Evolutionary conservation across 2,888 invertebrate species (phyloP).

Genomic region (Meghimatium bilineatum): DNA sequence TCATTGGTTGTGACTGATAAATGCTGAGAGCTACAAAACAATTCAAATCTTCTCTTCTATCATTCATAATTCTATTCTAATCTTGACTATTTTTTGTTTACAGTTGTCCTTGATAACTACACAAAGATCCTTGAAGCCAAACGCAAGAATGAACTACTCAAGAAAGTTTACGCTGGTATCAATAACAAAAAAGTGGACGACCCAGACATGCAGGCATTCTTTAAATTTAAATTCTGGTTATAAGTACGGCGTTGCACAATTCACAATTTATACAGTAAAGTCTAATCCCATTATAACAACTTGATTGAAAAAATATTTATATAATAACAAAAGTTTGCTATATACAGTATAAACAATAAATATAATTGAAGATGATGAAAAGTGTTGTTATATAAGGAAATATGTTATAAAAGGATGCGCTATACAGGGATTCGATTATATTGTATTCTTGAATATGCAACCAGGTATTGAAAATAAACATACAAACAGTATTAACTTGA

Average conservation of each 20-base stretch:
- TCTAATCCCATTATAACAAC: not conserved
- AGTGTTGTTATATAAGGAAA: too few species aligned
- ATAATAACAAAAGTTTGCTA: too few species aligned
- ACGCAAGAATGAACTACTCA: constrained; percentile 71
- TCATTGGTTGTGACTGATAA: too few species aligned
- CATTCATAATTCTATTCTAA: not conserved
- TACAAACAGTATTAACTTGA: not conserved
- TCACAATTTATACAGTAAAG: too few species aligned
- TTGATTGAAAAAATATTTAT: too few species aligned
- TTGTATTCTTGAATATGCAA: not conserved
- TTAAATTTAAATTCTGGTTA: constrained; percentile 76
- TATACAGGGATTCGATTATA: too few species aligned
- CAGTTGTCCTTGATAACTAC: constrained; percentile 71
- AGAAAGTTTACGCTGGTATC: constrained; percentile 74
- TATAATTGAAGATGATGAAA: too few species aligned
- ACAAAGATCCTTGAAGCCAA: constrained; percentile 74
- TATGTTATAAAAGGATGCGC: too few species aligned
- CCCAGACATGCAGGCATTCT: constrained; percentile 75
- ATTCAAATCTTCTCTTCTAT: too few species aligned
- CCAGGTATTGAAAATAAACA: not conserved
- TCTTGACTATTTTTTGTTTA: not conserved
- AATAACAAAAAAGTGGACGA: constrained; percentile 75
- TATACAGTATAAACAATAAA: too few species aligned
- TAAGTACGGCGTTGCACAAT: constrained; percentile 47
- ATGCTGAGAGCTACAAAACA: too few species aligned